Base-by-base conservation (phyloP, 1,140 invertebrate genomes). In the Agrilus planipennis region DNA sequence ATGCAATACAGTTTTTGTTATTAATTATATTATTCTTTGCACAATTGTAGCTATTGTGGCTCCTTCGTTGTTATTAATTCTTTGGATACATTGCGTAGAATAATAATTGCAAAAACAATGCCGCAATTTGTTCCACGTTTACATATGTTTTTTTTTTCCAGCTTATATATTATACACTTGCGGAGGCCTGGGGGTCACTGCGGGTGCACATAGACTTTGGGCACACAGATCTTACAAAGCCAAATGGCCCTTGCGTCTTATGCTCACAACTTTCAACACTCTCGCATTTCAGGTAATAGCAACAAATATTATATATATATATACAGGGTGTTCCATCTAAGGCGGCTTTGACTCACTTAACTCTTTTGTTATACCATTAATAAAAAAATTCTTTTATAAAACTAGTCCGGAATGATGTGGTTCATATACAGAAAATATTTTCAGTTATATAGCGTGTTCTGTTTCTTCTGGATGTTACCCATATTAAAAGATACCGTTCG, bases 201-300 rank as follows among this genome's bases (percentile, higher is more conserved):
- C 89, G 21, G 93, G 93, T 15, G 89, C 88, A 7, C 93, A 97
- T 61, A 73, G 92, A 51, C 70, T 96, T 16, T 97, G 91, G 91
- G 74, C 91, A 5, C 93, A 97, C 63, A 76, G 83, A 52, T 79
- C 89, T 0, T 97, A 94, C 69, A 94, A 94, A 68, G 93, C 92
- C 4, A 89, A 79, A 61, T 79, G 82, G 69, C 91, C 89, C 1
- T 65, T 95, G 2, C 69, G 81, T 42, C 29, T 91, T 1, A 63
- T 95, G 12, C 66, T 96, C 28, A 74, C 80, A 10, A 51, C 84
- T 4, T 79, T 76, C 60, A 88, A 95, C 52, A 88, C 84, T 1
- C 58, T 93, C 14, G 87, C 92, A 11, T 86, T 90, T 62, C 84
- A 90, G 71, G 84, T 88, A 64, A 65, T n/a, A n/a, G n/a, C n/a